phyloP scores from a whole-genome alignment of 1,140 invertebrate species.

The Magallana ariakensis region DNA sequence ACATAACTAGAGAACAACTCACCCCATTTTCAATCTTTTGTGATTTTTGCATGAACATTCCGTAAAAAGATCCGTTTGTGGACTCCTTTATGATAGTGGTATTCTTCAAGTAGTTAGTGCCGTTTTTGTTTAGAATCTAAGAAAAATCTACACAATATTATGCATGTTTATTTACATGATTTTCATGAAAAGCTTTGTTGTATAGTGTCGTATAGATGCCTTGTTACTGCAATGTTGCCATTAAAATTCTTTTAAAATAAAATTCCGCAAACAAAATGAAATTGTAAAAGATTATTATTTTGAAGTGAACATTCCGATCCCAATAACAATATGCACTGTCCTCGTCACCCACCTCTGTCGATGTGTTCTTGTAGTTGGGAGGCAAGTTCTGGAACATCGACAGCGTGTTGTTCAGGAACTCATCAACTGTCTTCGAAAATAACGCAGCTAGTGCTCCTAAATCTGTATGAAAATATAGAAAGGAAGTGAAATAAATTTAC shows the following conservation, averaged over 20 bases:
- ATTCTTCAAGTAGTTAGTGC: conserved; percentile 8
- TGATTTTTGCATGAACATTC: not conserved
- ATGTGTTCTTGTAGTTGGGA: not conserved
- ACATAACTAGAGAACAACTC: not conserved
- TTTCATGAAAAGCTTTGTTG: not conserved
- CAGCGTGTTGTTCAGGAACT: not conserved
- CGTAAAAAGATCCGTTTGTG: not conserved
- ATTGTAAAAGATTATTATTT: too few species aligned
- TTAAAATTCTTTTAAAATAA: too few species aligned
- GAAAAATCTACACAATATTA: not conserved
- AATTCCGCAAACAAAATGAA: too few species aligned
- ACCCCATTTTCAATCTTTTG: not conserved
- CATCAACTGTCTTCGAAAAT: not conserved
- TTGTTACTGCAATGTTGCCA: too few species aligned
- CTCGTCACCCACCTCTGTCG: not conserved
- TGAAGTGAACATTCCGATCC: too few species aligned
- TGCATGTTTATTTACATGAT: not conserved
- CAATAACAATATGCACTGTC: too few species aligned
- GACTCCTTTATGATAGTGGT: conserved; percentile 30
- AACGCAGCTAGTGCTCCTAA: not conserved
- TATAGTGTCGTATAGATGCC: too few species aligned
- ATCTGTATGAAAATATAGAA: not conserved
- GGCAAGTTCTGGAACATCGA: not conserved
- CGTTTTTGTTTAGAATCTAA: conserved; percentile 17
- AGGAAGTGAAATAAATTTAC: not conserved